Evolutionary conservation across 2,113 vertebrate genomes (phyloP).

Genomic region (Leucoraja erinaceus): DNA sequence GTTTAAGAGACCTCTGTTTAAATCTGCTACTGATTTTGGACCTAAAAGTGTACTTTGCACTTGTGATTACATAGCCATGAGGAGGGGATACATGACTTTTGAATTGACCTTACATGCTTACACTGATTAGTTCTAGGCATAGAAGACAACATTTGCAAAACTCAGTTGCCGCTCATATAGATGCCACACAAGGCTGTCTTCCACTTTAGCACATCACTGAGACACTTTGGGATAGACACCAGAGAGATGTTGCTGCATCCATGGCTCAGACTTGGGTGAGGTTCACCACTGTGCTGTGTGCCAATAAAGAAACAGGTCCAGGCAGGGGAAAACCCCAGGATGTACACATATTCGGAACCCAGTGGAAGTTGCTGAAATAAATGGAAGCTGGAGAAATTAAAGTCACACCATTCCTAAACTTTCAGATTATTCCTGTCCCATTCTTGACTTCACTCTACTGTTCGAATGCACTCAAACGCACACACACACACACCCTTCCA

Average conservation of each 20-base stretch:
- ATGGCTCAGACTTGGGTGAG: background rate
- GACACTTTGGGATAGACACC: background rate
- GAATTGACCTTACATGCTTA: background rate
- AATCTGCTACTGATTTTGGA: background rate
- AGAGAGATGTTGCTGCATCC: background rate
- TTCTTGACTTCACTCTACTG: background rate
- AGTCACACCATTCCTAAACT: background rate
- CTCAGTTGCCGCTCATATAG: background rate
- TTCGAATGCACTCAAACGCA: background rate
- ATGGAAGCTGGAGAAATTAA: background rate
- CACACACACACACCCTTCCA: background rate
- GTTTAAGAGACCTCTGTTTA: background rate
- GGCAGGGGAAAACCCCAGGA: background rate
- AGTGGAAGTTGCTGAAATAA: background rate
- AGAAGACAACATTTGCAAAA: too few relatives aligned
- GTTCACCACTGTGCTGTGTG: background rate
- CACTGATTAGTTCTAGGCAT: too few relatives aligned
- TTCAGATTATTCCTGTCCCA: background rate
- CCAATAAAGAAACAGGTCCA: background rate
- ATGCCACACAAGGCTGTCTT: background rate
- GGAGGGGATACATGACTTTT: background rate
- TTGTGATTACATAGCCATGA: background rate
- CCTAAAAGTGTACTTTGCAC: background rate
- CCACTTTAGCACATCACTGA: background rate
- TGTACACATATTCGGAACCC: background rate